Evolutionary conservation across 1,140 invertebrate species (phyloP), one percentile per base, ranked within the genome.

Genomic region (Leptonema lineaticorne): DNA sequence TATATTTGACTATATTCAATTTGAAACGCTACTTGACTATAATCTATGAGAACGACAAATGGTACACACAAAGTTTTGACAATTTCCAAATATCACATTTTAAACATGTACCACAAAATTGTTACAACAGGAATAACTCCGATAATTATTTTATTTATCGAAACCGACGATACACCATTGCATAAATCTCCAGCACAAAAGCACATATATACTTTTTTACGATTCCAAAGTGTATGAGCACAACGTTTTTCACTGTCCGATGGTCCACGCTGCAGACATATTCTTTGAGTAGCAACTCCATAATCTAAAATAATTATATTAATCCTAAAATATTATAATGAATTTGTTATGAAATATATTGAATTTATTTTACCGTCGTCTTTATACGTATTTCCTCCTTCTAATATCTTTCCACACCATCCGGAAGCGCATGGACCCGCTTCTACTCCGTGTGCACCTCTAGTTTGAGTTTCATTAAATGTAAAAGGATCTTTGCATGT

Each of bases 101-200:
- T 11, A 4, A 41, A 14, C 9, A 9, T 53, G 11, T 24, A 20
- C 20, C 26, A 53, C 16, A 18, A 6, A 53, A 53, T 3, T 18
- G 22, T 18, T 53, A 53, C n/a, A 18, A 53, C 22, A n/a, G 26
- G 9, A 53, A 22, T 6, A 22, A 18, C 26, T 41, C 11, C 16
- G 16, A 9, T 41, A 11, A 41, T 2, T 14, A 53, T 28, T 28
- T 20, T 14, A 50, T 64, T 64, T 33, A 4, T 57, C 7, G 45
- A 33, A 57, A 24, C 18, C 5, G 2, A 37, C 16, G 50, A 67
- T 9, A 76, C 73, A 26, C 76, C 75, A 77, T 96, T 96, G 76
- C 94, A 96, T 14, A 96, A 81, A 78, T 96, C 93, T n/a, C 94
- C 94, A 74, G 86, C 86, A 75, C 94, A 96, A 75, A 96, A 93